These are phyloP conservation scores for Setophaga coronata DNA, from an alignment of 2,113 vertebrate genomes.

Conservation along the genomic window DNA sequence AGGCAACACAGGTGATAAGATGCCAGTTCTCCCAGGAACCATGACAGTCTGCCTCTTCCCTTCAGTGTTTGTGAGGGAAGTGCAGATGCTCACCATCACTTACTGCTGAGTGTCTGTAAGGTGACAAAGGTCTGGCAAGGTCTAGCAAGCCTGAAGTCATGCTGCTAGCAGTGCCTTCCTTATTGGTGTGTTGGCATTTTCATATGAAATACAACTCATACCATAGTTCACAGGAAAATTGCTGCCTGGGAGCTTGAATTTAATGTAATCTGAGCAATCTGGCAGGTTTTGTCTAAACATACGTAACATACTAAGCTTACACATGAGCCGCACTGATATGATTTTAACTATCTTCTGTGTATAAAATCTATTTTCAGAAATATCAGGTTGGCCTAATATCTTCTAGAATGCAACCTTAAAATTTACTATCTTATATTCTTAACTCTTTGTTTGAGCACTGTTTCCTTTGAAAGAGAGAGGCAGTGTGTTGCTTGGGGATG, in stretches of 20 bases:
- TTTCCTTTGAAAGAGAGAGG: not conserved
- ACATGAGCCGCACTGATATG: not conserved
- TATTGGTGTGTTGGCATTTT: not conserved
- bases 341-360: not conserved
- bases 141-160: not conserved
- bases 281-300: not conserved
- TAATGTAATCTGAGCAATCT: not conserved
- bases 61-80: not conserved
- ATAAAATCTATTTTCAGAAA: not conserved
- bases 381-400: not conserved
- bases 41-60: not conserved
- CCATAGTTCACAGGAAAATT: not conserved
- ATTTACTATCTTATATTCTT: not conserved
- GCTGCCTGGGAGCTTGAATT: not conserved
- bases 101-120: not conserved
- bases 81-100: not conserved
- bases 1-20: rapidly evolving
- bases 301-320: not conserved
- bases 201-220: not conserved
- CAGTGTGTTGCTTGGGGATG: rapidly evolving
- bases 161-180: not conserved
- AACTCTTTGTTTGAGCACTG: not conserved
- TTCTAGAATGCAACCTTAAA: not conserved
- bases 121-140: not conserved
- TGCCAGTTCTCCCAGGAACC: not conserved